phyloP scores from a whole-genome alignment of 35 echinoderm and acorn worm species.

The Heliocidaris erythrogramma region DNA sequence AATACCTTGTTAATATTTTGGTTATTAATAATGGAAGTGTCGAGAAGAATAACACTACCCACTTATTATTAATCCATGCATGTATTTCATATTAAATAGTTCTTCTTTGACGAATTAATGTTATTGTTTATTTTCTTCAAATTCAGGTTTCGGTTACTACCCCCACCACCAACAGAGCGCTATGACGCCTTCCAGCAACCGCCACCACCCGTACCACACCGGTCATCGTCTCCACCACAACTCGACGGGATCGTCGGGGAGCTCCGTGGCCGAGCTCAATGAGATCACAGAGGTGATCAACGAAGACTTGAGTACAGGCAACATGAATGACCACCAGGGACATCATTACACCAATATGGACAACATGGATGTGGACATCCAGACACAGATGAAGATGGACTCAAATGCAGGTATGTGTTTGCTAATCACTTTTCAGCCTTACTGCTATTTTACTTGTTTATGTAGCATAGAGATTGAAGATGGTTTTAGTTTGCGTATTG shows the following conservation, averaged over 20 bases:
- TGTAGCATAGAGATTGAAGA: too few species aligned
- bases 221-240: not conserved
- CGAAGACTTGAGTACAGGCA: slow-evolving; percentile 24
- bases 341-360: slow-evolving; percentile 42
- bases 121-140: too few species aligned
- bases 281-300: slow-evolving; percentile 55
- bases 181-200: not conserved
- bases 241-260: not conserved
- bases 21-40: too few species aligned
- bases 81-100: too few species aligned
- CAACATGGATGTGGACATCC: slow-evolving; percentile 21
- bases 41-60: too few species aligned
- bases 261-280: slow-evolving; percentile 1
- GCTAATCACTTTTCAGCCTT: not conserved
- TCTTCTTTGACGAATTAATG: too few species aligned
- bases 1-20: too few species aligned
- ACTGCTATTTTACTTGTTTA: not conserved
- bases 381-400: slow-evolving; percentile 23
- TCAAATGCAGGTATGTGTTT: not conserved
- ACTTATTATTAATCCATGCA: too few species aligned
- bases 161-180: not conserved
- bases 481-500: too few species aligned
- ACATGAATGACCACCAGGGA: slow-evolving; percentile 42
- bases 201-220: not conserved
- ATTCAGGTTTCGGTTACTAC: not conserved